Evolutionary conservation across 2,888 invertebrate species (phyloP), one percentile per base, ranked within the genome.

Genomic region (Agonum fuliginosum): DNA sequence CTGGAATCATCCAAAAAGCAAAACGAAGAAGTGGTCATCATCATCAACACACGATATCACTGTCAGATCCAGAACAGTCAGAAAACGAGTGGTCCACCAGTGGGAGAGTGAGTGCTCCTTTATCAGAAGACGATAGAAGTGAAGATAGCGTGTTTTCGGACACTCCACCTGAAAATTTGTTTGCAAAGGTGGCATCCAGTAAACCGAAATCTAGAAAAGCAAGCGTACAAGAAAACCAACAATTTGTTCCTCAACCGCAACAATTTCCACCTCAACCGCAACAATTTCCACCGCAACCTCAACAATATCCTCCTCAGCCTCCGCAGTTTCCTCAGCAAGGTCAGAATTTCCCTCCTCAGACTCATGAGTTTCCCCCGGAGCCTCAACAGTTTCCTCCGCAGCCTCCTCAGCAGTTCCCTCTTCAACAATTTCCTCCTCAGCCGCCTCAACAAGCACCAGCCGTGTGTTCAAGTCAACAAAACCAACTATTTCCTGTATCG

Each of bases 1-100:
- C 95, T 0, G 95, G 94, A 19, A 91, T 96, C 79, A 87, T 96
- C 81, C 95, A 95, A 85, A 96, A 95, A 87, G 95, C 95, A 0
- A 94, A 95, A 84, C 86, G 93, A 82, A 92, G 91, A 86, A 90
- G 90, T 27, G 89, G 89, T 83, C 87, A 88, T 27, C 88, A 90
- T 80, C 88, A 90, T 80, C 91, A 91, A 81, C 86, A 86, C 8
- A 86, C 88, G 0, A 92, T 92, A 82, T 93, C 93, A 0, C 83
- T 94, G 69, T 94, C 94, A 8, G 94, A 94, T 83, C 93, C 93
- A 2, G 94, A 94, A 86, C 93, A 93, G 58, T 93, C 93, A 0
- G 93, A 93, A 85, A 92, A 91, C 2, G 93, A 93, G 83, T 93
- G 91, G 91, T 80, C 81, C 6, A 81, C 82, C 3, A 80, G 90